A percentile compares a stretch with the other conserved stretches of the same genome.
These are phyloP conservation scores for Bucorvus abyssinicus DNA, from an alignment of 2,797 vertebrate genomes.

Conservation along the genomic window DNA sequence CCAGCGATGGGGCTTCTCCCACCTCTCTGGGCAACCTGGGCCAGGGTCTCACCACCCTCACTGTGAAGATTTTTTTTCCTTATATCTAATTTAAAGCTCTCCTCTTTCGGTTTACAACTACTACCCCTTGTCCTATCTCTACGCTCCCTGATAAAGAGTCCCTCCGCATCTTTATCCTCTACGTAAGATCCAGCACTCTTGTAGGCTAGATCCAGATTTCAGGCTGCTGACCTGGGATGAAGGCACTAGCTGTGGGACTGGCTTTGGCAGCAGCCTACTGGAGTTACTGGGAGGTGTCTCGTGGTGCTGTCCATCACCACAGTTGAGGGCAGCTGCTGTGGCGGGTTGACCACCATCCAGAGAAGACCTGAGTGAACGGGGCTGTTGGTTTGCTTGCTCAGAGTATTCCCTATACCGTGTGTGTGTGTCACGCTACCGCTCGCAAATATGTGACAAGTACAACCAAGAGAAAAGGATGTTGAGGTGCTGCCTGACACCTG, in stretches of 20 bases:
- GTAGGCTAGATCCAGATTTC: not conserved
- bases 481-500: not conserved
- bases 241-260: not conserved
- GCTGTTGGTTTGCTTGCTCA: not conserved
- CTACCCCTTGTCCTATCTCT: not conserved
- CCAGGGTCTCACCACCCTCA: too few species aligned
- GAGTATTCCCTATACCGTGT: fast-evolving
- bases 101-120: not conserved
- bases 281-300: not conserved
- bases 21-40: too few species aligned
- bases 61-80: too few species aligned
- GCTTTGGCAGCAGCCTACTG: not conserved
- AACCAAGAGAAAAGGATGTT: not conserved
- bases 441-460: not conserved
- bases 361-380: not conserved
- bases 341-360: fast-evolving
- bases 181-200: not conserved
- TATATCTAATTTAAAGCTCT: too few species aligned
- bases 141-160: not conserved
- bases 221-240: not conserved
- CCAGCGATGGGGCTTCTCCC: too few species aligned
- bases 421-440: not conserved
- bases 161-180: not conserved
- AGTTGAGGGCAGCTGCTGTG: not conserved
- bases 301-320: too few species aligned